Percentiles rank a stretch among this genome's conserved stretches.
phyloP scores from a whole-genome alignment of 2,797 vertebrate genomes.

The Staurois parvus region DNA sequence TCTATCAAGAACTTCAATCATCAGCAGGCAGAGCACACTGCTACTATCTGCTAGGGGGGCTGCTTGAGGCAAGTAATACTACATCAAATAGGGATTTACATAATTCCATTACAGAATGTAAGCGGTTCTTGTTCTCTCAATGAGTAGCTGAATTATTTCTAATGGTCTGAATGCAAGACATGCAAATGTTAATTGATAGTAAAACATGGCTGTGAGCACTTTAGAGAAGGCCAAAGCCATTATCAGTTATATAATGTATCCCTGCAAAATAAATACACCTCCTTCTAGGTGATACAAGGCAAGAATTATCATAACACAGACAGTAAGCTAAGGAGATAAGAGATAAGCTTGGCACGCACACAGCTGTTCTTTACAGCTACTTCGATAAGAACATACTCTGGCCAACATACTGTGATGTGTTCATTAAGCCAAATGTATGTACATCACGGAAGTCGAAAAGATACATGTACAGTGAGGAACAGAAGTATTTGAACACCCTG shows the following conservation, averaged over 20 bases:
- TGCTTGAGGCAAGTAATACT: neutral
- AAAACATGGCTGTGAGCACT: neutral
- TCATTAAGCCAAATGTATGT: neutral
- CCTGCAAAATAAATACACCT: neutral
- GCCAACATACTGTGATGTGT: neutral
- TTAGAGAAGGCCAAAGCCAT: neutral
- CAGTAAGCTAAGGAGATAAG: neutral
- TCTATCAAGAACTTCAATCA: neutral
- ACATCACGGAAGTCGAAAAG: neutral
- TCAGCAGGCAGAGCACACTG: neutral
- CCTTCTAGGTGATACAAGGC: neutral
- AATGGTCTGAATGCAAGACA: neutral
- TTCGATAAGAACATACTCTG: neutral
- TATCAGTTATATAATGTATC: neutral
- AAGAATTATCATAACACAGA: neutral
- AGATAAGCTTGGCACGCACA: neutral
- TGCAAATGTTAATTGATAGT: neutral
- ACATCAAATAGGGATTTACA: neutral
- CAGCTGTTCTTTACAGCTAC: slow-evolving; percentile 31
- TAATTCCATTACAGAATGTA: neutral
- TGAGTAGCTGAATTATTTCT: neutral
- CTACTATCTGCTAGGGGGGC: neutral
- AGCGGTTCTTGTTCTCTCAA: neutral
- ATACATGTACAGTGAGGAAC: too few species aligned
- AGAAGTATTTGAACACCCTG: too few species aligned